Base-by-base conservation (phyloP, 1,140 invertebrate species). In the Adoxophyes honmai region DNA sequence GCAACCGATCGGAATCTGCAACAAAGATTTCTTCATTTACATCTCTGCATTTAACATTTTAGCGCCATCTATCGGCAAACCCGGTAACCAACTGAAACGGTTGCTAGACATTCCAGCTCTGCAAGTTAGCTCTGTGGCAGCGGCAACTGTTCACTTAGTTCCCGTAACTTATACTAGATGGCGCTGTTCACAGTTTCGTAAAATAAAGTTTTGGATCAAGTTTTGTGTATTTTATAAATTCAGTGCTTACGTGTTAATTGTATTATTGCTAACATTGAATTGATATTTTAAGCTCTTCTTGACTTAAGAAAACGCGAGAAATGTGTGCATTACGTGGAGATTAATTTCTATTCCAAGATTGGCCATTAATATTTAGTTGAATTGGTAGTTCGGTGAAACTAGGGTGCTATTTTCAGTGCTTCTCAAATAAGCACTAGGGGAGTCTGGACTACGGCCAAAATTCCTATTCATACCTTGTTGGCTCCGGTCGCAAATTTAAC, bases 1-100 rank as follows among this genome's bases (percentile, higher is more conserved):
- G 60, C 10, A 87, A 68, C 4, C 84, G 82, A 61, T 87, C 84
- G 0, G 84, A 84, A 80, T 87, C 84, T 87, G 72, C 48, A 78
- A 80, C 61, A 70, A 67, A 68, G 37, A 61, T 28, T 21, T 7
- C 2, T 57, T 34, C 35, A 28, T 28, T 28, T 28, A 28, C 21
- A 28, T 3, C 6, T 28, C 21, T 3, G 21, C 0, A 37, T 18
- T 18, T 4, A 10, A 39, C 15, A 0, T 52, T 6, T 16, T 54
- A 64, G 52, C 64, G 64, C 67, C 70, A 76, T 68, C 70, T 78
- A 53, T 16, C n/a, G 39, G n/a, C 9, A 7, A 28, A 1, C 5
- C 1, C 18, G 18, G 9, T 6, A 28, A 28, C n/a, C 21, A 48
- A 11, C 16, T 21, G 21, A 48, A 21, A 48, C 18, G 42, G 18